These are phyloP conservation scores for Platysteira castanea DNA, from an alignment of 2,113 vertebrate genomes.

Conservation along the genomic window DNA sequence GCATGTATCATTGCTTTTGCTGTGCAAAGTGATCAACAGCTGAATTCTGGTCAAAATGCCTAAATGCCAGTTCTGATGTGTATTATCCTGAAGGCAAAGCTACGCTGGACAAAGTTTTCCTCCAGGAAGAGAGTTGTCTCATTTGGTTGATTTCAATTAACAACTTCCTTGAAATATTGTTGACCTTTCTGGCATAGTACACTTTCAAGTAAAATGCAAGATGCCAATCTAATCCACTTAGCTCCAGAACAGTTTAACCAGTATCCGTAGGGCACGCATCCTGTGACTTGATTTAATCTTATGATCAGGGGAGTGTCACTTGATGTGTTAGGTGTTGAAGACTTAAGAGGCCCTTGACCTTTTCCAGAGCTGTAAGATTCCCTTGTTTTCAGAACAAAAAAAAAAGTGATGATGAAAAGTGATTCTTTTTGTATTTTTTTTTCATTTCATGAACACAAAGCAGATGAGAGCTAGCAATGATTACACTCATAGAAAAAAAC, in stretches of 20 bases:
- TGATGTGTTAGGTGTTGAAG: conserved; percentile 48
- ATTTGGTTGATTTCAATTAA: conserved; percentile 64
- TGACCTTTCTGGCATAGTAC: conserved; percentile 54
- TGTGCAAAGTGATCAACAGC: neutral
- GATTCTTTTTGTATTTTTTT: neutral
- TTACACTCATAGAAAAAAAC: neutral
- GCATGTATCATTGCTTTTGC: neutral
- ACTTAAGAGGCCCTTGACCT: conserved; percentile 36
- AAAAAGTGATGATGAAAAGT: neutral
- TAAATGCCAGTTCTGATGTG: neutral
- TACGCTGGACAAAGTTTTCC: neutral
- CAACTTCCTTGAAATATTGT: conserved; percentile 51
- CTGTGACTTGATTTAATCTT: conserved; percentile 70
- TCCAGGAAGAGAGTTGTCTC: conserved; percentile 42
- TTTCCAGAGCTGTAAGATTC: conserved; percentile 24
- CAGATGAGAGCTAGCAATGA: neutral
- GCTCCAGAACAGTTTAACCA: conserved; percentile 57
- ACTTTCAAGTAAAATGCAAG: conserved; percentile 45
- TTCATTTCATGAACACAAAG: neutral
- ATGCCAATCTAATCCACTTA: conserved; percentile 66
- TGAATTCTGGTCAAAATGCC: neutral
- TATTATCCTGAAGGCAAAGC: neutral
- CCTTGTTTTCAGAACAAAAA: neutral
- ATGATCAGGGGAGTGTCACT: conserved; percentile 59
- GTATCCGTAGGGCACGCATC: conserved; percentile 55